A percentile compares a stretch with the other conserved stretches of the same genome.
Conservation (phyloP, 2,113 vertebrate genomes). For the Oncorhynchus tshawytscha region DNA sequence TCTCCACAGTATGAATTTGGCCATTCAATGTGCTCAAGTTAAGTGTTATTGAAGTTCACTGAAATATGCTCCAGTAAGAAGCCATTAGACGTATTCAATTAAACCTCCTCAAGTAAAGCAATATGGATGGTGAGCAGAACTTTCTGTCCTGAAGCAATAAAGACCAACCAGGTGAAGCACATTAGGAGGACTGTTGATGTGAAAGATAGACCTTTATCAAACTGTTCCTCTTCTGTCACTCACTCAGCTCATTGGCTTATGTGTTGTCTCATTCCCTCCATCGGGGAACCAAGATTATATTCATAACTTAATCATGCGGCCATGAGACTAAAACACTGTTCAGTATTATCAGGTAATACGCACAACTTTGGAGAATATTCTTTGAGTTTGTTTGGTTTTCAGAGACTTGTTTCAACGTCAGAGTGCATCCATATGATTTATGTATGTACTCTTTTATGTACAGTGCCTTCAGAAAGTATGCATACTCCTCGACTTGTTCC, state of each 20-base stretch:
- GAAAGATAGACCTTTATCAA: neutral
- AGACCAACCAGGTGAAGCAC: neutral
- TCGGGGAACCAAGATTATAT: no score
- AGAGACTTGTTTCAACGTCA: no score
- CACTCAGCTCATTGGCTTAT: no score
- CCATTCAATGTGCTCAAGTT: neutral
- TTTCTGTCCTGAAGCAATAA: conserved; percentile 17
- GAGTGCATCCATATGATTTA: no score
- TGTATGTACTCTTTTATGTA: no score
- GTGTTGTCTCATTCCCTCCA: no score
- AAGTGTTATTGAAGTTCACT: neutral
- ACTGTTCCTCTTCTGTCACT: neutral
- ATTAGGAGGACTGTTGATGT: neutral
- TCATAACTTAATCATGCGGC: neutral
- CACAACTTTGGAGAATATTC: neutral
- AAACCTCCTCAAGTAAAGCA: neutral
- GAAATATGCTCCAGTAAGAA: neutral
- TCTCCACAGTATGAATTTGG: neutral
- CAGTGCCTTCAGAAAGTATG: no score
- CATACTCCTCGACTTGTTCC: no score
- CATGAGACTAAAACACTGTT: neutral
- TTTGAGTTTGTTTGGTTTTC: no score
- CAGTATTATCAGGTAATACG: neutral
- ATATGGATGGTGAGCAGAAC: conserved; percentile 2
- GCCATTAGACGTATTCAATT: neutral